Evolutionary conservation across 2,888 invertebrate genomes (phyloP), one percentile per base, ranked within the genome.

Genomic region (Brachylomia viminalis): DNA sequence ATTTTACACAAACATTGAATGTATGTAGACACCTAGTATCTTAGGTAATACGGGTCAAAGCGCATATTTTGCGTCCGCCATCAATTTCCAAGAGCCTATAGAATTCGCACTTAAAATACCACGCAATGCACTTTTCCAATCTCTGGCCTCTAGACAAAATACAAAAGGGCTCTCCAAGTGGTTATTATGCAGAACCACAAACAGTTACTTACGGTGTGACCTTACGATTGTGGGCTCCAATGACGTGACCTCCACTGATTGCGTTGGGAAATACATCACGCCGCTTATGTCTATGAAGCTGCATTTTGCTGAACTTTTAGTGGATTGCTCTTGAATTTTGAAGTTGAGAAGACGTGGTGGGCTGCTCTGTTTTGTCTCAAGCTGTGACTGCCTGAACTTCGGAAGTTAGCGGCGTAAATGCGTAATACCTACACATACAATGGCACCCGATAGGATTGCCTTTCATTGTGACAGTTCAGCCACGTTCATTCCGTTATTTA

Each of bases 251-350:
- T 61, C 47, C 5, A n/a, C 47, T 47, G 59, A 73, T 85, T 67
- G 83, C 61, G 64, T 85, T 86, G 77, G 15, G 86, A 76, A 76
- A 85, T 69, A 74, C 62, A 47, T 70, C 69, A 72, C 62, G 72
- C 27, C 23, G 72, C 59, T 20, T 42, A 27, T n/a, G 64, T 66
- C 66, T 65, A 52, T 65, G 47, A 38, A 78, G 61, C 0, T 54
- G 61, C 42, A 42, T 74, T 67, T 73, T 2, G 0, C 13, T 70
- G 17, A 23, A 54, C 2, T 27, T 23, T 27, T 47, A 4, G 42
- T 72, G 20, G 2, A 15, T 23, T 47, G 3, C 15, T 42, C 17
- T 45, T 59, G 17, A 20, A 54, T 76, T 59, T 73, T 38, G 6
- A 38, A n/a, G 4, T 49, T 66, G 49, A 20, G 20, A 20, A 30